Percentiles rank a stretch among this genome's conserved stretches.
Evolutionary conservation across 92 coral and sea anemone genomes (phyloP).

Genomic region (Bergia puertoricense): DNA sequence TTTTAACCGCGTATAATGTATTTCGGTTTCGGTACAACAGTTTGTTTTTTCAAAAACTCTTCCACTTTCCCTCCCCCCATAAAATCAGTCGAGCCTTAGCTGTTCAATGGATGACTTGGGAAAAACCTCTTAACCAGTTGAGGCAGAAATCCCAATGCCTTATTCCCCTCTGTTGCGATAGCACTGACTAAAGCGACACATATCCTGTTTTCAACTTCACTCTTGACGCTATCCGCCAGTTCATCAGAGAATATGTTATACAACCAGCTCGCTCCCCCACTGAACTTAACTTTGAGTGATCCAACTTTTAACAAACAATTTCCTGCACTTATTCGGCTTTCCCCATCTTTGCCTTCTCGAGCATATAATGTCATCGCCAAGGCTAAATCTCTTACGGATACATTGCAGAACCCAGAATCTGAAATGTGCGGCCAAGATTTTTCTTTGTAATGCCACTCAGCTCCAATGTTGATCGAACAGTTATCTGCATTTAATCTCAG

Average conservation of each 20-base stretch:
- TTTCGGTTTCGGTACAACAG: no score
- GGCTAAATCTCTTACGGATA: constrained; percentile 62
- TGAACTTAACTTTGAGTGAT: constrained; percentile 68
- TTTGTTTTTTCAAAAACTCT: no score
- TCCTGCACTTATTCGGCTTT: constrained; percentile 58
- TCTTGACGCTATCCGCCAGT: constrained; percentile 64
- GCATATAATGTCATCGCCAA: constrained; percentile 67
- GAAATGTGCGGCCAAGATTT: constrained; percentile 88
- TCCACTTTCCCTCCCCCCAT: no score
- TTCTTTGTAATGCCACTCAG: constrained; percentile 83
- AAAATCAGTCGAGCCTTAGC: no score
- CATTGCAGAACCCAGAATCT: constrained; percentile 77
- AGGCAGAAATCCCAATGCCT: constrained; percentile 62
- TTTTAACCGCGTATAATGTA: no score
- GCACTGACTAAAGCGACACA: constrained; percentile 62
- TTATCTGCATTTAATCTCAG: constrained; percentile 58
- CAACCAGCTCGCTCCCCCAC: constrained; percentile 89
- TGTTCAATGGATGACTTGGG: not conserved
- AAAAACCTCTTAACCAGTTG: constrained; percentile 53
- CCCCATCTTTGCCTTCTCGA: constrained; percentile 45
- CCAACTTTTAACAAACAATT: constrained; percentile 68
- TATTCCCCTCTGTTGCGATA: constrained; percentile 68
- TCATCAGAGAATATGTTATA: constrained; percentile 79
- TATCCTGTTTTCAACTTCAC: constrained; percentile 59
- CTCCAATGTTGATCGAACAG: constrained; percentile 64